Conservation (phyloP, 2,888 invertebrate species). For the Amphipoea lucens region DNA sequence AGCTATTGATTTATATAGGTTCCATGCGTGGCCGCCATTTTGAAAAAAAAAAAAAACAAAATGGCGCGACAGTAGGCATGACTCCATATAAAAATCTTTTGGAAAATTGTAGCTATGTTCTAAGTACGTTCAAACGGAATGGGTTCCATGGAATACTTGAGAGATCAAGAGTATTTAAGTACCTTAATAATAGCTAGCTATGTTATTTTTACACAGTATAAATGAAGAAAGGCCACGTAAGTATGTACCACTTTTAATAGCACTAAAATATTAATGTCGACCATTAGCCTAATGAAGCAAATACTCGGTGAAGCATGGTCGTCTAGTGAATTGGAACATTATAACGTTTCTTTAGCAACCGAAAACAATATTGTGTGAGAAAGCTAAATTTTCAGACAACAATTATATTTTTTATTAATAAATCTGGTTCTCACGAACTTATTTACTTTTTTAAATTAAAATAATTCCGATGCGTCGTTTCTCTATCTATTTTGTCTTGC, state of each 20-base stretch:
- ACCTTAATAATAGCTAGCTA: too few species aligned
- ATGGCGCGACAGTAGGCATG: too few species aligned
- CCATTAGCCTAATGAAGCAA: conserved; percentile 5
- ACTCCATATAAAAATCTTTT: not conserved
- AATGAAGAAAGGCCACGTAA: not conserved
- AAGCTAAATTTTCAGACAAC: not conserved
- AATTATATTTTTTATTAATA: not conserved
- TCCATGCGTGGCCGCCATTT: too few species aligned
- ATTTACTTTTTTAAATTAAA: not conserved
- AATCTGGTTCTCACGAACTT: not conserved
- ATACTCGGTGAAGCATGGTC: conserved; percentile 3
- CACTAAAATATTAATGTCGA: not conserved
- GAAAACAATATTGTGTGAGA: not conserved
- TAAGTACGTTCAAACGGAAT: not conserved
- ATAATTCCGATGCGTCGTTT: not conserved
- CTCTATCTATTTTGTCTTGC: not conserved
- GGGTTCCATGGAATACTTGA: not conserved
- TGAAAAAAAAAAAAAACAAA: too few species aligned
- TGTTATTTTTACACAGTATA: not conserved
- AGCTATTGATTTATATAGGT: too few species aligned
- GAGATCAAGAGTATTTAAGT: too few species aligned
- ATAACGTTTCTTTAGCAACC: not conserved
- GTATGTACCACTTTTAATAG: not conserved
- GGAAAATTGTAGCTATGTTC: not conserved
- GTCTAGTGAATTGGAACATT: not conserved